Conservation (phyloP, 2,888 invertebrate genomes). For the Acrobasis consociella region DNA sequence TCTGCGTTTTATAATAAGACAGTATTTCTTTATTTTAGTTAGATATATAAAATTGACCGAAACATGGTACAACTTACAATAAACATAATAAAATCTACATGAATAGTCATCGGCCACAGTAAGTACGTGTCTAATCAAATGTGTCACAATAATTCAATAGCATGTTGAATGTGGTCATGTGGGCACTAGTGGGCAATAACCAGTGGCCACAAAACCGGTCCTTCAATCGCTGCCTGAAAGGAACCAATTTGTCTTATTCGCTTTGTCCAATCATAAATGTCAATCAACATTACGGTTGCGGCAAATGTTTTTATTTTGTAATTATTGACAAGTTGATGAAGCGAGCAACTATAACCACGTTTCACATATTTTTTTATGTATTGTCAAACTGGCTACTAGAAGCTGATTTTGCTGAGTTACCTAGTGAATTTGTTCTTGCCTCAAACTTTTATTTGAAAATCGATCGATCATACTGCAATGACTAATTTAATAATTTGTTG, state of each 20-base stretch:
- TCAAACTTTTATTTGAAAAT: too few species aligned
- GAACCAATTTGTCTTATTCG: slow-evolving; percentile 18
- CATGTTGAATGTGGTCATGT: slow-evolving; percentile 5
- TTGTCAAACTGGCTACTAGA: too few species aligned
- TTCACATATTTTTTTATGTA: too few species aligned
- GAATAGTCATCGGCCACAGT: neutral
- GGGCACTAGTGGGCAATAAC: neutral
- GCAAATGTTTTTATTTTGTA: neutral
- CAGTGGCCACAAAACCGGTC: neutral
- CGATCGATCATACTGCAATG: too few species aligned
- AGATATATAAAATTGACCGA: too few species aligned
- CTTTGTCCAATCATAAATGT: slow-evolving; percentile 18
- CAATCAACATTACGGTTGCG: slow-evolving; percentile 13
- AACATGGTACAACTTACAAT: neutral
- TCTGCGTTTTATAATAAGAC: too few species aligned
- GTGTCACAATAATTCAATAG: slow-evolving; percentile 14
- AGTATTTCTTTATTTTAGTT: too few species aligned
- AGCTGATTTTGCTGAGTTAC: too few species aligned
- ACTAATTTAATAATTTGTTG: too few species aligned
- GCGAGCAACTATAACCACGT: too few species aligned
- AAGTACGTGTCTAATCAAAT: slow-evolving; percentile 5
- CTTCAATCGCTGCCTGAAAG: slow-evolving; percentile 2
- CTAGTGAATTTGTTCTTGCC: too few species aligned
- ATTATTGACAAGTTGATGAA: too few species aligned
- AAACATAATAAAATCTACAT: neutral